phyloP scores from a whole-genome alignment of 2,888 invertebrate species.

The Eulithis prunata region DNA sequence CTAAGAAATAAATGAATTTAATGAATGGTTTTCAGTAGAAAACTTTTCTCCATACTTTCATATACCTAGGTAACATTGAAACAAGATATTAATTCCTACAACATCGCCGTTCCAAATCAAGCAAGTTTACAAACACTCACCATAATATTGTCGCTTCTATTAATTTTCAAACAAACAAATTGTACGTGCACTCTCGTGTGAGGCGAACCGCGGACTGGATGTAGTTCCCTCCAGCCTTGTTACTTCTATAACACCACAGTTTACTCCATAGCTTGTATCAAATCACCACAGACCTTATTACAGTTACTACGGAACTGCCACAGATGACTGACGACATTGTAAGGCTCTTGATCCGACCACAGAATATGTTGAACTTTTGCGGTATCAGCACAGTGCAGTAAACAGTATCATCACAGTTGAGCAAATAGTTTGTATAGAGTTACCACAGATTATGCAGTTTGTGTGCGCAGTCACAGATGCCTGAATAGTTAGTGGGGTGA shows the following conservation, averaged over 20 bases:
- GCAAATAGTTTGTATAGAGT: constrained; percentile 5
- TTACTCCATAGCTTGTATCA: constrained; percentile 10
- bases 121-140: constrained; percentile 61
- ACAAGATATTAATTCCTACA: constrained; percentile 14
- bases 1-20: too few relatives aligned
- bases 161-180: constrained; percentile 19
- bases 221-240: constrained; percentile 23
- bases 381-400: constrained; percentile 5
- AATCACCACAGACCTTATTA: constrained; percentile 11
- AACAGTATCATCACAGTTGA: constrained; percentile 3
- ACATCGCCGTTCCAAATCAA: constrained; percentile 19
- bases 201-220: constrained; percentile 45
- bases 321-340: constrained; percentile 13
- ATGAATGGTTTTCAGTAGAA: neutral
- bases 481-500: constrained; percentile 11
- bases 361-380: constrained; percentile 17
- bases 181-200: constrained; percentile 43
- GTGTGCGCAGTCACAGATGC: constrained; percentile 9
- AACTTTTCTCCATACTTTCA: neutral
- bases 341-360: constrained; percentile 1
- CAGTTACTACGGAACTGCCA: constrained; percentile 14
- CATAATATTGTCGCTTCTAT: constrained; percentile 42
- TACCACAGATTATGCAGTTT: constrained; percentile 9
- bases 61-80: constrained; percentile 13
- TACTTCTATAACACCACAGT: constrained; percentile 24